phyloP scores from a whole-genome alignment of 1,140 invertebrate species.

The Drosophila virilis region DNA sequence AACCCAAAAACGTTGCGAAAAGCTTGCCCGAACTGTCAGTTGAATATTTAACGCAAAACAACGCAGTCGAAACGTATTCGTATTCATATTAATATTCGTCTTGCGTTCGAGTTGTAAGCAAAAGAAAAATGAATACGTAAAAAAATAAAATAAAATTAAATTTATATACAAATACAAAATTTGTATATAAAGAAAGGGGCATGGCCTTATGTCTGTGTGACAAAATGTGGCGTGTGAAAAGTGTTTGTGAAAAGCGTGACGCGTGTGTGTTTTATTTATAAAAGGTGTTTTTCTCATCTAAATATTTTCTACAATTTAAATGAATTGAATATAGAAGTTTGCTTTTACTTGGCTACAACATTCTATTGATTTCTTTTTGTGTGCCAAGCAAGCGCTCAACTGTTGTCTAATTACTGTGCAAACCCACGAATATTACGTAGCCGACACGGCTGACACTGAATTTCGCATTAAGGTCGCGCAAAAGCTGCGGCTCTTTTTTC shows the following conservation, averaged over 20 bases:
- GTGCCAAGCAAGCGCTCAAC: conserved; percentile 22
- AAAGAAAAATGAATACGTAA: conserved; percentile 2
- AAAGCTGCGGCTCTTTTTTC: conserved; percentile 17
- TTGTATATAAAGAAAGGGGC: conserved; percentile 1
- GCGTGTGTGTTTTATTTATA: conserved; percentile 21
- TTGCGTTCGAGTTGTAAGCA: conserved; percentile 23
- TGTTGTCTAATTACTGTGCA: conserved; percentile 46
- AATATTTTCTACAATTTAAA: background rate
- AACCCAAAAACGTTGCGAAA: conserved; percentile 59
- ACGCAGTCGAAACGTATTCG: conserved; percentile 56
- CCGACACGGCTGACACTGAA: conserved; percentile 35
- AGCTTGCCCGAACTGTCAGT: conserved; percentile 72
- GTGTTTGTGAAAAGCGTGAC: background rate
- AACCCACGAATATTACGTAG: conserved; percentile 48
- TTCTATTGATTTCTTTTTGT: conserved; percentile 45
- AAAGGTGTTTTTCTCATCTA: background rate
- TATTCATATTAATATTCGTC: conserved; percentile 16
- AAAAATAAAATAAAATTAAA: background rate
- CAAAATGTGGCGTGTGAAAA: conserved; percentile 11
- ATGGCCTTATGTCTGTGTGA: conserved; percentile 8
- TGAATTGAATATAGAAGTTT: background rate
- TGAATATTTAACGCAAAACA: conserved; percentile 64
- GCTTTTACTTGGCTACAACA: background rate
- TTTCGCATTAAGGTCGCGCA: conserved; percentile 39
- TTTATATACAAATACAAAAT: conserved; percentile 9